Conservation (phyloP, 2,797 vertebrate species). For the Cyclopterus lumpus region DNA sequence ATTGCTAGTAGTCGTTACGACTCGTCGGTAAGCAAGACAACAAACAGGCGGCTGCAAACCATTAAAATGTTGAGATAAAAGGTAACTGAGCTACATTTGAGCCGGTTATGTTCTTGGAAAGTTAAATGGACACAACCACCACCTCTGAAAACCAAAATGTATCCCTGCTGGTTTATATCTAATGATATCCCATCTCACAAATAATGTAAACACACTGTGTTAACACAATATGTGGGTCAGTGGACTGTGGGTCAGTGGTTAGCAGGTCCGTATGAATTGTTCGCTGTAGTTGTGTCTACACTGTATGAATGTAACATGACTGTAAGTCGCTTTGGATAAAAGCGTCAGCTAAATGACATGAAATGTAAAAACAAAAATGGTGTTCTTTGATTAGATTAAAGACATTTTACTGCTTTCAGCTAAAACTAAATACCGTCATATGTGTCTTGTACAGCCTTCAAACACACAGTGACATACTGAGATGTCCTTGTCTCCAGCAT, state of each 20-base stretch:
- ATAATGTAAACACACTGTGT: background rate
- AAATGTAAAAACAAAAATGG: too few relatives aligned
- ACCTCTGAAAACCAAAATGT: background rate
- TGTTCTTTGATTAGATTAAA: background rate
- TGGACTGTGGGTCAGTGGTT: too few relatives aligned
- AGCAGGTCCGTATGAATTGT: too few relatives aligned
- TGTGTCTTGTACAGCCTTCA: constrained; percentile 27
- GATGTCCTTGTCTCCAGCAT: constrained; percentile 49
- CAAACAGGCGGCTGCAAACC: background rate
- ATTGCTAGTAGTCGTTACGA: background rate
- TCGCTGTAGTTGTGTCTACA: too few relatives aligned
- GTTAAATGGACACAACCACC: background rate
- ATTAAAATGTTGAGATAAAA: background rate
- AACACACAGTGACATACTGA: constrained; percentile 46
- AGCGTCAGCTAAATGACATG: too few relatives aligned
- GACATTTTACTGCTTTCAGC: constrained; percentile 2
- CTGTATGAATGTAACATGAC: too few relatives aligned
- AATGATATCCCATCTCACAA: background rate
- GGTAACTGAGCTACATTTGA: background rate
- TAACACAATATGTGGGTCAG: background rate
- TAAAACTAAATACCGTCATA: constrained; percentile 15
- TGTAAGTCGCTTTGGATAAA: too few relatives aligned
- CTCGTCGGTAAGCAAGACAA: background rate
- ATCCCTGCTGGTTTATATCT: background rate
- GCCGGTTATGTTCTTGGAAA: background rate